Evolutionary conservation across 2,888 invertebrate species (phyloP).

Genomic region (Agriopis marginaria): DNA sequence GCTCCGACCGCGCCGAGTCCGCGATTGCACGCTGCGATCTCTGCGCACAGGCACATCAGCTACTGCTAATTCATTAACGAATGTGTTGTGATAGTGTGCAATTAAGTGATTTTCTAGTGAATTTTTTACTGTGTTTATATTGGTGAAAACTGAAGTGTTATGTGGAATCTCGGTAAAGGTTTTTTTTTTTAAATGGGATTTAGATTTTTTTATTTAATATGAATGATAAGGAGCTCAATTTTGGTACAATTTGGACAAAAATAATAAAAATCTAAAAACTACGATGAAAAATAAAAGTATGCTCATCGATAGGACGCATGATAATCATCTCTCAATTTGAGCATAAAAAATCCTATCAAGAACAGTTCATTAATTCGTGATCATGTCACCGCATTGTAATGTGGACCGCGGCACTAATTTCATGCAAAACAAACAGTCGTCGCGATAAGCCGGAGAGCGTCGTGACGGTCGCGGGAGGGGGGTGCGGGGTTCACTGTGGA

Average conservation of each 20-base stretch:
- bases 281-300: neutral
- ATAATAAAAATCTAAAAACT: neutral
- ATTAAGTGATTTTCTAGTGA: conserved; percentile 28
- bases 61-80: conserved; percentile 46
- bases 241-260: neutral
- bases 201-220: conserved; percentile 4
- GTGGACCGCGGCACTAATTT: conserved; percentile 73
- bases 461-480: conserved; percentile 47
- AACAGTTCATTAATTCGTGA: conserved; percentile 68
- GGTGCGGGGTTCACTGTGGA: conserved; percentile 35
- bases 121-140: conserved; percentile 31
- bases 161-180: conserved; percentile 18
- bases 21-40: conserved; percentile 58
- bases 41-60: conserved; percentile 51
- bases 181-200: conserved; percentile 34
- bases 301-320: neutral
- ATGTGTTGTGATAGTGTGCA: conserved; percentile 39
- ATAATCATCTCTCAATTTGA: neutral
- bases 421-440: conserved; percentile 77
- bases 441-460: conserved; percentile 70
- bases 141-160: conserved; percentile 29
- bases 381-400: conserved; percentile 68
- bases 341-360: conserved; percentile 47
- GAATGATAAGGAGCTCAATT: neutral
- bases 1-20: conserved; percentile 44